Base-by-base conservation (phyloP, 1,140 invertebrate genomes). In the Leucophenga varia region DNA sequence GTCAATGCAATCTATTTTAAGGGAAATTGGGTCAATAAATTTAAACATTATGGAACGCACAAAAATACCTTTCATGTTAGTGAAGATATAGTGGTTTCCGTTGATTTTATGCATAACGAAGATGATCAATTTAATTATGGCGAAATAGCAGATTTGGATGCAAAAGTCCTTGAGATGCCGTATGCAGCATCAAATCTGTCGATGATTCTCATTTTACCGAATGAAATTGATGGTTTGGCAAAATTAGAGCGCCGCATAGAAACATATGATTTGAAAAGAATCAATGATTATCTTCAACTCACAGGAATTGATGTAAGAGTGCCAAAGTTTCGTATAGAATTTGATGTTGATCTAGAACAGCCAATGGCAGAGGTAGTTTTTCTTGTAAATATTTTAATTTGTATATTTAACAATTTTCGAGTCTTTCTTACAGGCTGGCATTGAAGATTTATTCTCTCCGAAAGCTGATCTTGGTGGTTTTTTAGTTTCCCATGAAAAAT, bases 401-500 rank as follows among this genome's bases (percentile, higher is more conserved):
- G n/a, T n/a, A n/a, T n/a, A n/a, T n/a, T n/a, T n/a, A n/a, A n/a
- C n/a, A n/a, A n/a, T n/a, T 63, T 52, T 74, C 72, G 50, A n/a
- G n/a, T n/a, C n/a, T n/a, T n/a, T n/a, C n/a, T n/a, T n/a, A n/a
- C 30, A 82, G 74, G 39, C 85, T 64, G 84, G 83, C 7, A 73
- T 86, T 45, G 55, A 31, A 1, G 55, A 78, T 13, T 73, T 84
- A 31, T 86, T 87, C 57, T 31, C 54, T 1, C 31, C 60, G 0
- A 74, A 51, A 21, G 80, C 85, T 8, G 79, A 88, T 56, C 76
- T 91, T 5, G 77, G 79, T 13, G 80, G 81, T 2, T 87, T 89
- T 60, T 87, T 89, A 69, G 83, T 84, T 13, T 84, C 79, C 49
- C 85, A 54, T 82, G 82, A 84, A 74, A 77, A n/a, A n/a, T n/a